Evolutionary conservation across 2,113 vertebrate genomes (phyloP), one percentile per base, ranked within the genome.

Genomic region (Oncorhynchus kisutch): DNA sequence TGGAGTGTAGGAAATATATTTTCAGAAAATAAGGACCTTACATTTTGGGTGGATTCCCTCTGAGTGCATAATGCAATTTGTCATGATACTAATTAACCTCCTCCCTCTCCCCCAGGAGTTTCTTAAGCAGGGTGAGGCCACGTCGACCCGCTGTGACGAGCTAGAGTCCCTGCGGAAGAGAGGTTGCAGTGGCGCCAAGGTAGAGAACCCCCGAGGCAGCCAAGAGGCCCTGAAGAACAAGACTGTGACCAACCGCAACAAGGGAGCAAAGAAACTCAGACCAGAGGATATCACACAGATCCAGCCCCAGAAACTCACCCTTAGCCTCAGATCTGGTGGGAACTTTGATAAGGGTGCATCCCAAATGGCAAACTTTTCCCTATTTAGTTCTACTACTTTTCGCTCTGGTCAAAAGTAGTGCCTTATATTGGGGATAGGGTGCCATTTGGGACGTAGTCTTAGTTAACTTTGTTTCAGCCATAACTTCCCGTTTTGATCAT

Each of bases 201-300:
- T 97, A 29, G 96, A 98, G 89, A 96, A 97, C 82, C 98, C 98
- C 7, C 83, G 89, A 34, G 97, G 98, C 0, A 78, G 72, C 7
- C 85, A 91, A 75, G 67, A 0, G 0, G 71, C 91, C 71, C 81
- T 91, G 3, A 89, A 86, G 86, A 88, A 99, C 62, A 95, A 93
- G 83, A 27, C 85, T 5, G 95, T 99, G 73, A 99, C 97, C 0
- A 92, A 97, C 73, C 96, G 96, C 71, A 93, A 82, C 70, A 96
- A 95, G 84, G 94, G 93, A 1, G 82, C 78, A 7, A 94, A 92
- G 67, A 95, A 95, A 66, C 90, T 95, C 54, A 93, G 86, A 68
- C 95, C 94, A 2, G 95, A 96, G 73, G 95, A 97, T 6, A 99
- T 99, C 80, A 99, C 96, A 1, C 98, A 99, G 89, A 96, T 99